Evolutionary conservation across 2,888 invertebrate genomes (phyloP).

Genomic region (Cephus runcator): DNA sequence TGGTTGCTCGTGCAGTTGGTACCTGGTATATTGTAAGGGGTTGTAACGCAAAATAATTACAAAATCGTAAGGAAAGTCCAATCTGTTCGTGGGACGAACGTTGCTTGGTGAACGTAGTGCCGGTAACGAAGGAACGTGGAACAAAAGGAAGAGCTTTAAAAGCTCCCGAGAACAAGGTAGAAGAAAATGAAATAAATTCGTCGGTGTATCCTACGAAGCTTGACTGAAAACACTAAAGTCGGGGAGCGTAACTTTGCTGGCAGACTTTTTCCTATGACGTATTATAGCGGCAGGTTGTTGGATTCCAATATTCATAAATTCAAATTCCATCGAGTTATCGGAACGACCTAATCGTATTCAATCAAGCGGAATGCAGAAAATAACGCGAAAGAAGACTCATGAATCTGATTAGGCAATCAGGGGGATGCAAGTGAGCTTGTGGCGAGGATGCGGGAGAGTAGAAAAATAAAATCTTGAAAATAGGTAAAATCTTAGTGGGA

Average conservation of each 20-base stretch:
- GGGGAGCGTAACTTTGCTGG: neutral
- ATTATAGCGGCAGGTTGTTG: constrained; percentile 21
- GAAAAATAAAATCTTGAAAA: neutral
- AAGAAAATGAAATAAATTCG: neutral
- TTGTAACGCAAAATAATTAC: neutral
- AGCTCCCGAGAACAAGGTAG: neutral
- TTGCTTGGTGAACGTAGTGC: neutral
- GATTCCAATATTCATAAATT: constrained; percentile 38
- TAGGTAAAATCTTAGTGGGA: neutral
- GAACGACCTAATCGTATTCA: constrained; percentile 38
- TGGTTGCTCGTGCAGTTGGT: neutral
- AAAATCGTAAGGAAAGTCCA: neutral
- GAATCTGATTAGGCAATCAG: constrained; percentile 44
- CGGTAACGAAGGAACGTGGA: neutral
- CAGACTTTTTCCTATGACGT: neutral
- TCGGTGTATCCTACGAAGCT: neutral
- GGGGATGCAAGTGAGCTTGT: constrained; percentile 12
- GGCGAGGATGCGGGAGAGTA: neutral
- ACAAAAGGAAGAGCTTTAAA: neutral
- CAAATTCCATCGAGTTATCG: constrained; percentile 36
- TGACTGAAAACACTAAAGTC: neutral
- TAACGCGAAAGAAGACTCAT: constrained; percentile 16
- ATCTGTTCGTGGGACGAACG: neutral
- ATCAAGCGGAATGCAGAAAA: constrained; percentile 33
- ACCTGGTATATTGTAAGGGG: neutral